These are phyloP conservation scores for Scatophagus argus DNA, from an alignment of 2,113 vertebrate genomes.

Conservation along the genomic window DNA sequence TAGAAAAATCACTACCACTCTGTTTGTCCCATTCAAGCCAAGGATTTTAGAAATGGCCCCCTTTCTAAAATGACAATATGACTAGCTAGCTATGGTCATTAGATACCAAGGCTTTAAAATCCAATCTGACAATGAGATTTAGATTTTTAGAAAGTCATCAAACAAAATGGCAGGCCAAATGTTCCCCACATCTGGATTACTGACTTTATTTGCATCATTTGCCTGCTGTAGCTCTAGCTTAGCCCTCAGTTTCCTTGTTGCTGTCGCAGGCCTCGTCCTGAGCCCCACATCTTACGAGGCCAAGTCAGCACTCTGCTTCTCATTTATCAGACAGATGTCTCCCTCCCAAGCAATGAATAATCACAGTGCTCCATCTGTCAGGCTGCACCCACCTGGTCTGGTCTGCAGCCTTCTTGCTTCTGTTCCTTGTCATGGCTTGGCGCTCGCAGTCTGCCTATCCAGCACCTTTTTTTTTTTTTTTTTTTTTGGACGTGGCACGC, in stretches of 20 bases:
- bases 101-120: constrained; percentile 29
- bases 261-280: constrained; percentile 38
- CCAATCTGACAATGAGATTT: constrained; percentile 15
- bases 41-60: no score
- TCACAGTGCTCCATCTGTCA: constrained; percentile 75
- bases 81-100: not conserved
- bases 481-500: constrained; percentile 58
- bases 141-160: constrained; percentile 16
- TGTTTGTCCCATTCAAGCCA: constrained; percentile 49
- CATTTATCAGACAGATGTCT: constrained; percentile 83
- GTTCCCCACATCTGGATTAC: constrained; percentile 42
- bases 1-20: constrained; percentile 46
- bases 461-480: constrained; percentile 78
- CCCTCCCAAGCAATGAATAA: constrained; percentile 81
- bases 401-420: constrained; percentile 72
- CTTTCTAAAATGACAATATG: constrained; percentile 23
- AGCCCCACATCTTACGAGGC: constrained; percentile 60
- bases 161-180: not conserved
- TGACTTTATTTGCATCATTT: constrained; percentile 33
- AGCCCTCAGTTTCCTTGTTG: constrained; percentile 37
- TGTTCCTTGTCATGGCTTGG: constrained; percentile 74
- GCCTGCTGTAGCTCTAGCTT: constrained; percentile 37
- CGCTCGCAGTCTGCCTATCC: constrained; percentile 73
- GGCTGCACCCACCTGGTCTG: constrained; percentile 76
- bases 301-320: constrained; percentile 76